phyloP scores from a whole-genome alignment of 2,888 invertebrate genomes.

The Gari tellinella region DNA sequence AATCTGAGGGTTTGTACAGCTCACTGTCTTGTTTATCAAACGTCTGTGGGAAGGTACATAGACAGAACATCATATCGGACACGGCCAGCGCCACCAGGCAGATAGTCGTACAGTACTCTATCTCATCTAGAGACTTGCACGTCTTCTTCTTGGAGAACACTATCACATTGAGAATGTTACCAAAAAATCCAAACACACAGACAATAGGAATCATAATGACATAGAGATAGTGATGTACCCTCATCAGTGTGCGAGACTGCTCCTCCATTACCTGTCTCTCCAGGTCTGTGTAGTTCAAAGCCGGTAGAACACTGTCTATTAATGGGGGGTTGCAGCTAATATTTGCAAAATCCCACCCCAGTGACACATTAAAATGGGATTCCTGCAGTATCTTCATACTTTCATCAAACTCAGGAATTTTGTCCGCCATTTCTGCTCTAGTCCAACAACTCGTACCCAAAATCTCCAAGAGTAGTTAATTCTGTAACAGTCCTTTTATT shows the following conservation, averaged over 20 bases:
- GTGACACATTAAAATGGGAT: no score
- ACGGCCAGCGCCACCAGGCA: conserved; percentile 90
- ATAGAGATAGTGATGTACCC: conserved; percentile 42
- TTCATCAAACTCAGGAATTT: no score
- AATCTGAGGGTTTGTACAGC: conserved; percentile 87
- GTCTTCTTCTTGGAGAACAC: conserved; percentile 88
- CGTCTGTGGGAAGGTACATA: conserved; percentile 86
- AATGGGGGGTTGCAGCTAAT: no score
- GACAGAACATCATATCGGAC: conserved; percentile 88
- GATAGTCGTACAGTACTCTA: conserved; percentile 92
- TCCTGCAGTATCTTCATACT: no score
- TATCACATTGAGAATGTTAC: conserved; percentile 91
- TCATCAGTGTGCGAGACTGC: conserved; percentile 8
- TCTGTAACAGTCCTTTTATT: no score
- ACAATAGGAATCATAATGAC: conserved; percentile 87
- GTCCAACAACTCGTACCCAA: no score
- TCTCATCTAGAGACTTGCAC: conserved; percentile 86
- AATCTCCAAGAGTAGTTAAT: no score
- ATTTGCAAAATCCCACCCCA: no score
- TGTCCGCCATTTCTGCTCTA: no score
- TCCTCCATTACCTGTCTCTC: neutral
- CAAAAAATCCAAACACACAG: conserved; percentile 90
- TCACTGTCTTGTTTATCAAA: conserved; percentile 53
- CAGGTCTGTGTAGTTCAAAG: no score
- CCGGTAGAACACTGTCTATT: no score